Percentiles rank a stretch among this genome's conserved stretches.
Conservation (phyloP, 2,113 vertebrate species). For the Acanthochromis polyacanthus region DNA sequence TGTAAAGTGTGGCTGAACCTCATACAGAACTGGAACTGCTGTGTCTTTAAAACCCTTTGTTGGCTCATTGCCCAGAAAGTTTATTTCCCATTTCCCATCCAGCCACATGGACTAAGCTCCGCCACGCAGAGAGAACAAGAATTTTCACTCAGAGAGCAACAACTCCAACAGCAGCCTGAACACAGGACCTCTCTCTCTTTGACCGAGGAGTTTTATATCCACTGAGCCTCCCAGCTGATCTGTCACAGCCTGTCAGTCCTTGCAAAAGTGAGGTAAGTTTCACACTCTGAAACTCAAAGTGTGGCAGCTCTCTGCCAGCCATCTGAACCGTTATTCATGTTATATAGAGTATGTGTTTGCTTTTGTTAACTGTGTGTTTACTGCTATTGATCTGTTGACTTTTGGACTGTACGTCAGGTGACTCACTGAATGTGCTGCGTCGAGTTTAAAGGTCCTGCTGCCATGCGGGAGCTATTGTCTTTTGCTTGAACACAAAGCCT, state of each 20-base stretch:
- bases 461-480: conserved; percentile 59
- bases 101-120: conserved; percentile 76
- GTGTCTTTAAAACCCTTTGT: conserved; percentile 74
- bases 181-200: conserved; percentile 33
- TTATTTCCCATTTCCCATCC: conserved; percentile 79
- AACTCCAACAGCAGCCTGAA: conserved; percentile 36
- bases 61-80: conserved; percentile 73
- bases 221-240: conserved; percentile 28
- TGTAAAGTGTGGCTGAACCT: conserved; percentile 26
- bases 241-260: conserved; percentile 11
- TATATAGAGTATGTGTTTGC: background rate
- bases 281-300: background rate
- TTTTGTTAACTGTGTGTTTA: conserved; percentile 18
- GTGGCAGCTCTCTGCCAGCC: conserved; percentile 23
- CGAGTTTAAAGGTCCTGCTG: conserved; percentile 48
- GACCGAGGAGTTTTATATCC: conserved; percentile 21
- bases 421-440: conserved; percentile 41
- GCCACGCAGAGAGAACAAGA: conserved; percentile 58
- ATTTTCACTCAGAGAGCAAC: conserved; percentile 45
- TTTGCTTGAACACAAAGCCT: conserved; percentile 64
- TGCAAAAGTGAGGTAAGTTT: conserved; percentile 59
- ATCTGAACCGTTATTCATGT: conserved; percentile 17
- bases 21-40: conserved; percentile 50
- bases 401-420: conserved; percentile 28
- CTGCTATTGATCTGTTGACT: conserved; percentile 42